Evolutionary conservation across 2,113 vertebrate species (phyloP).

Genomic region (Oxyura jamaicensis): DNA sequence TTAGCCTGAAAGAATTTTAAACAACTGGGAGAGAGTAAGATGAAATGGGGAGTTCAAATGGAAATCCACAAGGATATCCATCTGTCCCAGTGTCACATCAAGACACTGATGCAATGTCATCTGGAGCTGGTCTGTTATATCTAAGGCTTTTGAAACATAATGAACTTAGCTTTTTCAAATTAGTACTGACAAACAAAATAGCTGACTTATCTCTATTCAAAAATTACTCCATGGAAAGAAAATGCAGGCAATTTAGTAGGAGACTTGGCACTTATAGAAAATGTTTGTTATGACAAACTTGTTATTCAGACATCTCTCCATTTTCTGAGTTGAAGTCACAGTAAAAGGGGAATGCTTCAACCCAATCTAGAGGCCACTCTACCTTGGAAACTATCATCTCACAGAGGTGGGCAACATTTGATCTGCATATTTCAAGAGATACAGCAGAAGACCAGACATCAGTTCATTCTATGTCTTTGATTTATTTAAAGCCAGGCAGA

Average conservation of each 20-base stretch:
- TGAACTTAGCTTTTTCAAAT: constrained; percentile 5
- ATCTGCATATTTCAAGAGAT: background rate
- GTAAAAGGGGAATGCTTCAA: background rate
- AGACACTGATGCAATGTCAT: background rate
- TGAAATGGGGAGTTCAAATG: background rate
- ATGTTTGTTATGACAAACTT: background rate
- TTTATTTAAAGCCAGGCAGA: background rate
- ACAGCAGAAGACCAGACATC: background rate
- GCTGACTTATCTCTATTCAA: background rate
- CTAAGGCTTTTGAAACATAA: background rate
- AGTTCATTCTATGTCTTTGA: background rate
- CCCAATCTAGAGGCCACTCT: background rate
- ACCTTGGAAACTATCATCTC: background rate
- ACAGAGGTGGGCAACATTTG: background rate
- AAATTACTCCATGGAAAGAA: background rate
- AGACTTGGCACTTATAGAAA: background rate
- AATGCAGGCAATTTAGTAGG: background rate
- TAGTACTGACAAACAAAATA: constrained; percentile 1
- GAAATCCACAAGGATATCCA: background rate
- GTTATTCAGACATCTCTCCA: background rate
- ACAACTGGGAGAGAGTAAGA: background rate
- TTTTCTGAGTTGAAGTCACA: background rate
- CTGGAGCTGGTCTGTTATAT: background rate
- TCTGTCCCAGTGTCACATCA: background rate
- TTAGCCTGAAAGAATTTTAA: background rate